Base-by-base conservation (phyloP, 2,888 invertebrate genomes). In the Machimus atricapillus region DNA sequence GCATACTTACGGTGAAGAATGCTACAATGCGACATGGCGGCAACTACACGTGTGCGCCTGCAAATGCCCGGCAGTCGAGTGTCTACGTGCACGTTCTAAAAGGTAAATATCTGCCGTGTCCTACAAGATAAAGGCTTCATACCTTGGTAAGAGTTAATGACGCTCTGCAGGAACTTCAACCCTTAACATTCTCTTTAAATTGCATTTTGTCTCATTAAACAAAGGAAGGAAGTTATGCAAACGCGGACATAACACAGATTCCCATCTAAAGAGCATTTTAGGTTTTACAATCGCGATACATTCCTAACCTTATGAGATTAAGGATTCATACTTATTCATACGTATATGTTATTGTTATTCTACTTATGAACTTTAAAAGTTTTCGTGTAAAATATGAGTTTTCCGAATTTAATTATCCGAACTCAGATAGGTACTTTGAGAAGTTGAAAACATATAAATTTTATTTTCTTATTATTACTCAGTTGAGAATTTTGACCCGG, bases 1-100 rank as follows among this genome's bases (percentile, higher is more conserved):
- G 95, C 88, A 94, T 95, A 89, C 93, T 95, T 87, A 93, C 95
- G 85, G 94, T 95, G 79, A 94, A 94, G 16, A 94, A 94, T 89
- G 95, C 94, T 0, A 89, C 89, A 85, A 87, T 88, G 88, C 87
- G 88, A 85, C 95, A 95, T 90, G 94, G 95, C 7, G 95, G 96
- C 31, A 96, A 96, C 92, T 96, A 96, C 91, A 95, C 95, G 23
- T 96, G 96, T 90, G 95, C 95, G 56, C 96, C 96, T 8, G 95
- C 95, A 5, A 96, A 96, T 90, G 95, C 96, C 0, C 94, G 94
- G 87, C 94, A 95, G n/a, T 94, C 95, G 31, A 95, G 95, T 78
- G 95, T 96, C 85, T 94, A 94, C 58, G 95, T 96, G 2, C 95
- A 95, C 90, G 95, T 96, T 77, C 93, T 95, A 86, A 94, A 94